Conservation (phyloP, 2,797 vertebrate species). For the Monodelphis domestica region DNA sequence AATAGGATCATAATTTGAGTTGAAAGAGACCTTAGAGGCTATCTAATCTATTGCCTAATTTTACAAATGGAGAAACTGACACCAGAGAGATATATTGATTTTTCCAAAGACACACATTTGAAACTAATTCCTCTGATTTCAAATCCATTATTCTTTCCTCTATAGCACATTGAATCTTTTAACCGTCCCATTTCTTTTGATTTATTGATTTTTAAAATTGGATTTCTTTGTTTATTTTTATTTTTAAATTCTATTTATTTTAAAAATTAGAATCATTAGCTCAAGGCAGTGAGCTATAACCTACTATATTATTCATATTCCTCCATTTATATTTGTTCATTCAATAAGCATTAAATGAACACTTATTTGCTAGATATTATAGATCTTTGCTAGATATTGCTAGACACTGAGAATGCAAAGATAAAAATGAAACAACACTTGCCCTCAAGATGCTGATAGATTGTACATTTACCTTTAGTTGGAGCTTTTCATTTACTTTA, state of each 20-base stretch:
- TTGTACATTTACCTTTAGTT: not conserved
- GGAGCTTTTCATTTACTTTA: not conserved
- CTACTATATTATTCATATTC: not conserved
- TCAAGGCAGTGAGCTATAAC: not conserved
- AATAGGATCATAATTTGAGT: not conserved
- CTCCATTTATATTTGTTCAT: not conserved
- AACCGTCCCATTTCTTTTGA: not conserved
- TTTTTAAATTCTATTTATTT: too few relatives aligned
- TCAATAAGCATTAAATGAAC: not conserved
- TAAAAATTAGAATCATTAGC: not conserved
- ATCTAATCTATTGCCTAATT: not conserved
- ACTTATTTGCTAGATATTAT: too few relatives aligned
- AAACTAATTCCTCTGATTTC: not conserved
- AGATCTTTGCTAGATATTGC: not conserved
- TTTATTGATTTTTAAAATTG: slow-evolving; percentile 41
- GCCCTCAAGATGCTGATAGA: not conserved
- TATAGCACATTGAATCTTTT: not conserved
- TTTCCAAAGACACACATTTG: not conserved
- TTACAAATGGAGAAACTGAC: not conserved
- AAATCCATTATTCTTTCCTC: not conserved
- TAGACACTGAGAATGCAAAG: not conserved
- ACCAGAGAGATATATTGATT: not conserved
- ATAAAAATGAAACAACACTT: not conserved
- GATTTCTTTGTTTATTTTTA: too few relatives aligned
- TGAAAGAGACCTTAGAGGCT: not conserved